phyloP scores from a whole-genome alignment of 2,797 vertebrate genomes.

The Meriones psammophilus region DNA sequence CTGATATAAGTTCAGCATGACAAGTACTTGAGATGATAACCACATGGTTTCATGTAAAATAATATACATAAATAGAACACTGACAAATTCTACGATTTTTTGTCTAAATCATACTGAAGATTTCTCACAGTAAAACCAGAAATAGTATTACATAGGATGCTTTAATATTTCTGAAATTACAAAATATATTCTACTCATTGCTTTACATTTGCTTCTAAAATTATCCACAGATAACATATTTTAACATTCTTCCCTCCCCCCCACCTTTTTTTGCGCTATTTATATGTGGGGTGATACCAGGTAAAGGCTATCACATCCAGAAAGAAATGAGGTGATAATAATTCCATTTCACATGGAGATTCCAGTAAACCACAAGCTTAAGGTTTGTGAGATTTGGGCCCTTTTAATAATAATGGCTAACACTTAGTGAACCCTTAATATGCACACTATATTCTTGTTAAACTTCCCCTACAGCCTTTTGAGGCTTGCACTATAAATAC shows the following conservation, averaged over 20 bases:
- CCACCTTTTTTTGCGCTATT: background rate
- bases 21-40: background rate
- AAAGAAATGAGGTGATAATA: background rate
- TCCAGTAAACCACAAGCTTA: background rate
- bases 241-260: background rate
- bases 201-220: background rate
- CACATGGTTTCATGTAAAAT: background rate
- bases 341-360: background rate
- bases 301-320: background rate
- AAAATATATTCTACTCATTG: background rate
- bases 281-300: background rate
- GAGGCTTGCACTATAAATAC: slow-evolving; percentile 10
- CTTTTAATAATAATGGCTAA: slow-evolving; percentile 65
- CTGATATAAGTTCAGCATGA: background rate
- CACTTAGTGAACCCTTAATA: slow-evolving; percentile 68
- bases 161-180: background rate
- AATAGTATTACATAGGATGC: background rate
- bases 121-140: background rate
- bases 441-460: slow-evolving; percentile 69
- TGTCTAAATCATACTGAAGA: slow-evolving; percentile 1
- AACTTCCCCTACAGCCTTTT: slow-evolving; percentile 14
- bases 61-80: background rate
- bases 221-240: background rate
- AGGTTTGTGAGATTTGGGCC: background rate
- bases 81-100: background rate